phyloP scores from a whole-genome alignment of 2,888 invertebrate species.

The Athrips mouffetella region DNA sequence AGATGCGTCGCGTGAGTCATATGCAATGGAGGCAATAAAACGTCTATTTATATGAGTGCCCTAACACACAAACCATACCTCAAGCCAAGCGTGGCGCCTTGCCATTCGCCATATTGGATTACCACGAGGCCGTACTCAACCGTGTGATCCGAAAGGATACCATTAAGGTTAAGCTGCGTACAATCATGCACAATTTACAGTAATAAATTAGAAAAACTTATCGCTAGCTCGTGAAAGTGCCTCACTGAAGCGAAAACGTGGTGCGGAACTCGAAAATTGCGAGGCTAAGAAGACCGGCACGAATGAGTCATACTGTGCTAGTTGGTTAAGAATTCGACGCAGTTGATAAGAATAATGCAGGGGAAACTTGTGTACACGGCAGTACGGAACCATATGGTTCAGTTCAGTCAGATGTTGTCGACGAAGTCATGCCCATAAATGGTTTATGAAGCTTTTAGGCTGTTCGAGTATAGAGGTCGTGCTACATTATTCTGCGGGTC shows the following conservation, averaged over 20 bases:
- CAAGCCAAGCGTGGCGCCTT: constrained; percentile 60
- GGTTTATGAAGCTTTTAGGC: constrained; percentile 61
- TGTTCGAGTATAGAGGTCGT: constrained; percentile 45
- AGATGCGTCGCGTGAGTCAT: constrained; percentile 11
- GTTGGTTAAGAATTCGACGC: constrained; percentile 7
- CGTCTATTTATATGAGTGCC: constrained; percentile 14
- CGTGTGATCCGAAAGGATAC: constrained; percentile 62
- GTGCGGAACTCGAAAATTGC: constrained; percentile 9
- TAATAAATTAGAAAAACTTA: not conserved
- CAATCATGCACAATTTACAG: constrained; percentile 41
- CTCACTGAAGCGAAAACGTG: constrained; percentile 12
- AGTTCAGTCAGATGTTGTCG: constrained; percentile 46
- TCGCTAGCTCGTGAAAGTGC: constrained; percentile 11
- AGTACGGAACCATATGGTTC: constrained; percentile 68
- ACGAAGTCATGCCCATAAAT: constrained; percentile 65
- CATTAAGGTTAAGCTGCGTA: constrained; percentile 62
- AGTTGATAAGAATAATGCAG: constrained; percentile 7
- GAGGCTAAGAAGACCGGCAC: not conserved
- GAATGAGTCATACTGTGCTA: constrained; percentile 3
- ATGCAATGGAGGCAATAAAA: constrained; percentile 10
- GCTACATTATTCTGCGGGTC: constrained; percentile 3
- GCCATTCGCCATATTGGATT: constrained; percentile 65
- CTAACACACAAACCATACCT: constrained; percentile 49
- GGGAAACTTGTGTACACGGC: constrained; percentile 37
- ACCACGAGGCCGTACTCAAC: constrained; percentile 60